These are phyloP conservation scores for Pyxicephalus adspersus DNA, from an alignment of 2,113 vertebrate genomes.

Conservation along the genomic window DNA sequence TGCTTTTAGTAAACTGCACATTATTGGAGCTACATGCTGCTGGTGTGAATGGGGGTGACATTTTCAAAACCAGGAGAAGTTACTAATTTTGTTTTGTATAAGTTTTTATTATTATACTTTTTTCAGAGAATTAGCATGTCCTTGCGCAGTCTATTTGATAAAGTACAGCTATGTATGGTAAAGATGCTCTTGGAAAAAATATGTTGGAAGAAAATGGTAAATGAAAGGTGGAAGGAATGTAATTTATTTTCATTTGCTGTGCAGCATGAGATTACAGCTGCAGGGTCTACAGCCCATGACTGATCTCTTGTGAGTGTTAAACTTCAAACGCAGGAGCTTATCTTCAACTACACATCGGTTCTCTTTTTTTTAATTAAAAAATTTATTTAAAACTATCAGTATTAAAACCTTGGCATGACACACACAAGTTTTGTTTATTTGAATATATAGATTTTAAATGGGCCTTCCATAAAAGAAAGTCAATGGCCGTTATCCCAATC, in stretches of 20 bases:
- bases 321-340: conserved; percentile 33
- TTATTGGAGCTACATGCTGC: too few relatives aligned
- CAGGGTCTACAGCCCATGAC: conserved; percentile 38
- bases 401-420: conserved; percentile 4
- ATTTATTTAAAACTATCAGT: conserved; percentile 1
- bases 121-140: neutral
- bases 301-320: conserved; percentile 37
- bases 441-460: too few relatives aligned
- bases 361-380: conserved; percentile 12
- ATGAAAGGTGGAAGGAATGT: conserved; percentile 29
- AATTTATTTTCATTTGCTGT: conserved; percentile 49
- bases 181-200: conserved; percentile 21
- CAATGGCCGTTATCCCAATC: too few relatives aligned
- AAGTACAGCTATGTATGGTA: conserved; percentile 1
- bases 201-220: conserved; percentile 55
- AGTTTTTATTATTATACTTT: neutral
- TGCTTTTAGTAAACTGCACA: too few relatives aligned
- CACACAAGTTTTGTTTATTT: neutral
- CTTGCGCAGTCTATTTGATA: conserved; percentile 5
- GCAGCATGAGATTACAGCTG: conserved; percentile 48
- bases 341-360: conserved; percentile 2
- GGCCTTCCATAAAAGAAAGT: too few relatives aligned
- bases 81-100: too few relatives aligned
- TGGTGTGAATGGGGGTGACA: too few relatives aligned
- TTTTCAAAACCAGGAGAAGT: too few relatives aligned